Evolutionary conservation across 2,113 vertebrate species (phyloP).

Genomic region (Caloenas nicobarica): DNA sequence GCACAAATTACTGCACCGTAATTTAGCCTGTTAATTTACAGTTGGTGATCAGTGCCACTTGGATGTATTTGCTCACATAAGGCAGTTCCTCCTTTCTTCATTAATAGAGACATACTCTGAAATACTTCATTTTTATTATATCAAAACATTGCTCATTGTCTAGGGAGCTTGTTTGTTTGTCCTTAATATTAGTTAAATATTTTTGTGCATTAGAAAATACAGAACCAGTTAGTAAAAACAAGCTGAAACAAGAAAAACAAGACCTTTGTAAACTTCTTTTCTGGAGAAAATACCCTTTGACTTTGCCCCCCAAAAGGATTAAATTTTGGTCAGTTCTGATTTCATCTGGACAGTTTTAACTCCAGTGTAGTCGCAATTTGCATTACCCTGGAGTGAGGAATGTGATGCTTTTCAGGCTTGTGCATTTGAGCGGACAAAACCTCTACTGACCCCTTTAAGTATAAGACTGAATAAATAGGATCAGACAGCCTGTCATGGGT

Average conservation of each 20-base stretch:
- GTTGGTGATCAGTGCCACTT: not conserved
- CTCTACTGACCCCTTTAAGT: conserved; percentile 41
- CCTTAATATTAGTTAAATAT: not conserved
- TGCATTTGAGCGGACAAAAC: conserved; percentile 5
- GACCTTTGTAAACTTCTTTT: not conserved
- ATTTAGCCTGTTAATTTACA: not conserved
- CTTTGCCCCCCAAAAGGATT: not conserved
- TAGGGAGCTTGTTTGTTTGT: not conserved
- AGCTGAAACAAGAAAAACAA: not conserved
- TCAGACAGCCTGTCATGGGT: conserved; percentile 48
- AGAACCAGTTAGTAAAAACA: not conserved
- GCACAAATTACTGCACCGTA: not conserved
- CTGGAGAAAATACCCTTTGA: not conserved
- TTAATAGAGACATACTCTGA: not conserved
- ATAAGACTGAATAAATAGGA: conserved; percentile 43
- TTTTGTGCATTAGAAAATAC: not conserved
- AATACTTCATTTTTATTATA: not conserved
- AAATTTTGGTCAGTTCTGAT: conserved; percentile 6
- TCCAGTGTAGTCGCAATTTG: not conserved
- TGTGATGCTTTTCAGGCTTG: conserved; percentile 20
- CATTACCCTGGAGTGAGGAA: conserved; percentile 26
- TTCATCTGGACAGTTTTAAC: not conserved
- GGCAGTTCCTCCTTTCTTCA: not conserved
- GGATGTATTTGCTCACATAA: not conserved
- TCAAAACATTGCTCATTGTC: not conserved